These are phyloP conservation scores for Scolanthus callimorphus DNA, from an alignment of 92 coral and sea anemone species.

Conservation along the genomic window DNA sequence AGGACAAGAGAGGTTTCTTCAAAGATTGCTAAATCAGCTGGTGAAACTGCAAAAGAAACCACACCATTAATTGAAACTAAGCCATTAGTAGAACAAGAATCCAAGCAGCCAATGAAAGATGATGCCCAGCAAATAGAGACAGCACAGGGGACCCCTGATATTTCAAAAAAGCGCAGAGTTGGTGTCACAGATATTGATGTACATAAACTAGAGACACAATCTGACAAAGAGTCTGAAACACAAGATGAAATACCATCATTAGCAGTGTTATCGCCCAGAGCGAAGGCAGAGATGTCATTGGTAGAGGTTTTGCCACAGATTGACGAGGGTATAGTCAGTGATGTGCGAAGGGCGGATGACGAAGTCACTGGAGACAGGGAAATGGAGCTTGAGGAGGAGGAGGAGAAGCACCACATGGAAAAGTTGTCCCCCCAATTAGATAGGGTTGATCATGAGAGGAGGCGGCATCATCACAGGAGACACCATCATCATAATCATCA, in stretches of 20 bases:
- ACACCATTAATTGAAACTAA: no score
- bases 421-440: not conserved
- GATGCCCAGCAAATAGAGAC: no score
- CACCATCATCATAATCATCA: constrained; percentile 35
- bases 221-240: constrained; percentile 20
- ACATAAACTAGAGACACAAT: constrained; percentile 19
- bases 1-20: no score
- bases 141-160: no score
- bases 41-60: no score
- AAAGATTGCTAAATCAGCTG: no score
- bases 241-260: no score
- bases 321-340: constrained; percentile 10
- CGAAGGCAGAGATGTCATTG: not conserved
- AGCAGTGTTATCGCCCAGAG: not conserved
- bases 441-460: constrained; percentile 8
- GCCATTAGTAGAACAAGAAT: no score
- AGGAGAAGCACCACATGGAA: constrained; percentile 9
- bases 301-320: constrained; percentile 36
- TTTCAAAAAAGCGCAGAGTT: no score
- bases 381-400: constrained; percentile 6
- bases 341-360: constrained; percentile 12
- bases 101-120: no score
- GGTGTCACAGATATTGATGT: no score
- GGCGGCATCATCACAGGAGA: constrained; percentile 11
- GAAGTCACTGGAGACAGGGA: constrained; percentile 4